Conservation (phyloP, 1,140 invertebrate species). For the Uloborus diversus region DNA sequence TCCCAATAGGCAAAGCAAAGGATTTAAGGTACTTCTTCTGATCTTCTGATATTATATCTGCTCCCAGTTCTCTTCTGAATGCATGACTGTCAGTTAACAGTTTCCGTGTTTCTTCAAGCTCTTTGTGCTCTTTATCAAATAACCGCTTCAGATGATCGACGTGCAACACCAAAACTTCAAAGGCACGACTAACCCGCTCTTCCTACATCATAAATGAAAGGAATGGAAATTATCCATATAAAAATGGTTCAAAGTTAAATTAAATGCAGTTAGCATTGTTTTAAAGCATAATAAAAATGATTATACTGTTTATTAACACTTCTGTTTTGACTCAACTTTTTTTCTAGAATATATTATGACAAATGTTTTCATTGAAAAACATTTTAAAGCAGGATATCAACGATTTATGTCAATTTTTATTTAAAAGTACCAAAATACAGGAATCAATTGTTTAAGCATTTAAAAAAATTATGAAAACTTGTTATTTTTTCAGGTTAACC, state of each 20-base stretch:
- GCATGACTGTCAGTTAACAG: conserved; percentile 25
- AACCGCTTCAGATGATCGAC: conserved; percentile 68
- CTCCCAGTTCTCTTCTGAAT: conserved; percentile 12
- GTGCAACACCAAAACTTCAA: conserved; percentile 69
- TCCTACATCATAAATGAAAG: conserved; percentile 63
- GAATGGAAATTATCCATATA: background rate
- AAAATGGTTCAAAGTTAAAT: background rate
- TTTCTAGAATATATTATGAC: no score
- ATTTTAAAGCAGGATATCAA: no score
- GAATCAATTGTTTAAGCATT: no score
- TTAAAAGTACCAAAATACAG: no score
- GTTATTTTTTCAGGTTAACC: no score
- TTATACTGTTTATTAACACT: no score
- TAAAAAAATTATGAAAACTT: no score
- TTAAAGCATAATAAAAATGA: no score
- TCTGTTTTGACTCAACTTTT: no score
- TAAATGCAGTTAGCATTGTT: background rate
- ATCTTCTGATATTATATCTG: conserved; percentile 28
- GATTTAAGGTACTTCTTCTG: conserved; percentile 36
- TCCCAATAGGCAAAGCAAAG: conserved; percentile 33
- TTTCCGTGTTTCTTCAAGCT: conserved; percentile 65
- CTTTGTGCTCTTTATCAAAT: conserved; percentile 66
- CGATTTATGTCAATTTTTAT: no score
- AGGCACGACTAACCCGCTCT: conserved; percentile 67
- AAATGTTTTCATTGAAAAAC: no score